A percentile compares a stretch with the other conserved stretches of the same genome.
phyloP scores from a whole-genome alignment of 2,113 vertebrate genomes.

The Carettochelys insculpta region DNA sequence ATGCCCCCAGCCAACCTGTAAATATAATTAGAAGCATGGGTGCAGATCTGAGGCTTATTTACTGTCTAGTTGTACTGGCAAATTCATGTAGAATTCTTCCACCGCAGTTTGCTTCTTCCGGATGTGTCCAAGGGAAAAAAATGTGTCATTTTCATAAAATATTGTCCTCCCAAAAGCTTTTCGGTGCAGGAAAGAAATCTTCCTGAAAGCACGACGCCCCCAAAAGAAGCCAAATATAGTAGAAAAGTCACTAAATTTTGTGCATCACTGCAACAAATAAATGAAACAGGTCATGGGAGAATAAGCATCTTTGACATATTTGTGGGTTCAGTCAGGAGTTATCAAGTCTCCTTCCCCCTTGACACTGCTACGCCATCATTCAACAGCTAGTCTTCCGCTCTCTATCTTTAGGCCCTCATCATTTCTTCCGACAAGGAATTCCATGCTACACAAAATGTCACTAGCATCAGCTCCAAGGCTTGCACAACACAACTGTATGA shows the following conservation, averaged over 20 bases:
- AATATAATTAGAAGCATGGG: background rate
- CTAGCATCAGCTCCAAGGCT: constrained; percentile 44
- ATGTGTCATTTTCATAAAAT: constrained; percentile 51
- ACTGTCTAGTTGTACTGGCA: constrained; percentile 3
- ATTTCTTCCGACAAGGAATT: constrained; percentile 56
- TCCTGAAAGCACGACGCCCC: background rate
- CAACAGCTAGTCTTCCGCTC: background rate
- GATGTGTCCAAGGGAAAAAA: constrained; percentile 55
- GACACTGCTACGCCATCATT: no score
- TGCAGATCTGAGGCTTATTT: background rate
- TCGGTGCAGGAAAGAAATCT: background rate
- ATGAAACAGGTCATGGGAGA: background rate
- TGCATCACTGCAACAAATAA: background rate
- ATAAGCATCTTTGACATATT: background rate
- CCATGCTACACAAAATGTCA: background rate
- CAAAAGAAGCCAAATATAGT: background rate
- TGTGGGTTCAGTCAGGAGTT: background rate
- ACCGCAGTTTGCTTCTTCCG: constrained; percentile 48
- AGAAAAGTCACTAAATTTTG: background rate
- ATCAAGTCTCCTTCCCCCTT: background rate
- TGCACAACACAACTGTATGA: constrained; percentile 3
- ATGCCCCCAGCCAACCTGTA: background rate
- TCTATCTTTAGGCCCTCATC: constrained; percentile 2
- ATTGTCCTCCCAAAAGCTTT: constrained; percentile 36
- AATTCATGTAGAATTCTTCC: background rate